phyloP scores from a whole-genome alignment of 2,888 invertebrate species.

The Trichopria drosophilae region DNA sequence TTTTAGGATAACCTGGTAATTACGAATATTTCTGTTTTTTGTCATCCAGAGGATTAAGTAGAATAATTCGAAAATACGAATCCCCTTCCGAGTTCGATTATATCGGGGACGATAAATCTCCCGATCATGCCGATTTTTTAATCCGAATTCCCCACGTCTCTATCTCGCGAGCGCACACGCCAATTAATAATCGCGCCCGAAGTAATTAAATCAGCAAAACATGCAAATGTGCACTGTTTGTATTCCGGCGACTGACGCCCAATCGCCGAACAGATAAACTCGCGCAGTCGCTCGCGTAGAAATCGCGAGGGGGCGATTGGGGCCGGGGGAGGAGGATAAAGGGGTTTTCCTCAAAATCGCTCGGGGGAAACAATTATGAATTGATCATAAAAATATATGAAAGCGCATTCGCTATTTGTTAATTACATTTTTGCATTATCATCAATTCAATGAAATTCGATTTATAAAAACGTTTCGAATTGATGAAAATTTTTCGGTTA shows the following conservation, averaged over 20 bases:
- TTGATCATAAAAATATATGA: conserved; percentile 55
- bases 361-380: conserved; percentile 51
- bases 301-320: conserved; percentile 31
- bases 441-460: too few species aligned
- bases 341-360: conserved; percentile 21
- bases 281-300: conserved; percentile 28
- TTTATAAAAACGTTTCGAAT: too few species aligned
- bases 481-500: too few species aligned
- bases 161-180: conserved; percentile 23
- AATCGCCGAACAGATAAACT: conserved; percentile 32
- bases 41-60: too few species aligned
- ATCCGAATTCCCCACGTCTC: conserved; percentile 36
- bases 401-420: conserved; percentile 51
- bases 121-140: conserved; percentile 44
- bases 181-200: conserved; percentile 56
- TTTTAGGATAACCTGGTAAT: too few species aligned
- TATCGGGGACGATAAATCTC: conserved; percentile 28
- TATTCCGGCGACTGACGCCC: conserved; percentile 38
- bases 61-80: too few species aligned
- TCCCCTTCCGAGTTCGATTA: conserved; percentile 44
- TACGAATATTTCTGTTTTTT: too few species aligned
- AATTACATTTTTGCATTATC: conserved; percentile 48
- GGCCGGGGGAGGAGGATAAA: conserved; percentile 22
- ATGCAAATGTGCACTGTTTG: conserved; percentile 55
- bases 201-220: conserved; percentile 58